Conservation (phyloP, 2,888 invertebrate genomes). For the Drosophila emarginata region DNA sequence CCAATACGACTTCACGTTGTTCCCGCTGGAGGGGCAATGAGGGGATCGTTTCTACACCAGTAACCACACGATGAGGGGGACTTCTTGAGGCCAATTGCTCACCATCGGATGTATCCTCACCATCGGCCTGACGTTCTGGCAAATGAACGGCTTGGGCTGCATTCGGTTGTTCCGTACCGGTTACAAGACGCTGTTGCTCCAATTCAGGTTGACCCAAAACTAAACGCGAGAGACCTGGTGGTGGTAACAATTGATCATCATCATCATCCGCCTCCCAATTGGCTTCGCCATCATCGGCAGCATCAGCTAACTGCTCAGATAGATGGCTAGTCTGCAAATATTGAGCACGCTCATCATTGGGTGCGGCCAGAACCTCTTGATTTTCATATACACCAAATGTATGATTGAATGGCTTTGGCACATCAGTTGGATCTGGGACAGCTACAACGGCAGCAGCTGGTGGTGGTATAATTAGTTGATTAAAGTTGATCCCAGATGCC, state of each 20-base stretch:
- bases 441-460: slow-evolving; percentile 21
- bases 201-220: slow-evolving; percentile 87
- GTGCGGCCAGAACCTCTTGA: slow-evolving; percentile 84
- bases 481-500: neutral
- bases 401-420: slow-evolving; percentile 72
- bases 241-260: slow-evolving; percentile 83
- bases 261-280: slow-evolving; percentile 79
- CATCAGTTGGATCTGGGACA: slow-evolving; percentile 83
- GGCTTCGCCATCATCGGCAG: slow-evolving; percentile 60
- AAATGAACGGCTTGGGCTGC: slow-evolving; percentile 77
- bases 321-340: slow-evolving; percentile 90
- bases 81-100: slow-evolving; percentile 41
- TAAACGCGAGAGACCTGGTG: slow-evolving; percentile 86
- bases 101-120: slow-evolving; percentile 80
- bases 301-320: slow-evolving; percentile 83
- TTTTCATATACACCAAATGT: slow-evolving; percentile 70
- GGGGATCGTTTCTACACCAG: slow-evolving; percentile 83
- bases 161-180: slow-evolving; percentile 83
- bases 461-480: neutral
- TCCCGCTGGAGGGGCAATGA: slow-evolving; percentile 47
- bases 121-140: slow-evolving; percentile 83
- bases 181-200: slow-evolving; percentile 76
- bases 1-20: slow-evolving; percentile 85
- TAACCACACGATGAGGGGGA: slow-evolving; percentile 83
- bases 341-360: slow-evolving; percentile 88